Conservation (phyloP, 2,113 vertebrate species). For the Chrysemys picta region DNA sequence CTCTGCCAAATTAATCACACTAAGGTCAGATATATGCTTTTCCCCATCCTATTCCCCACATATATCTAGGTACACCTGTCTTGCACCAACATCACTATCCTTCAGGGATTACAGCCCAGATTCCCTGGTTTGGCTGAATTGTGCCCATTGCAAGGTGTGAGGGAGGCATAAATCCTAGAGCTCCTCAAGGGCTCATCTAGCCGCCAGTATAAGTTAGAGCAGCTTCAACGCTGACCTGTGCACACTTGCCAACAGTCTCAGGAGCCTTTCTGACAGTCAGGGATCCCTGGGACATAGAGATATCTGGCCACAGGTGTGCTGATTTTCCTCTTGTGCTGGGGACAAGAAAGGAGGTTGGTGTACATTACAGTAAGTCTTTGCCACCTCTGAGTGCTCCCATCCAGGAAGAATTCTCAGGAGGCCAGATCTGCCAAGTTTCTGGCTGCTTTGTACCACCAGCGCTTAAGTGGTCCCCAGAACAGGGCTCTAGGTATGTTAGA, state of each 20-base stretch:
- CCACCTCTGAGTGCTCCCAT: not conserved
- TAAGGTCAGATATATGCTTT: not conserved
- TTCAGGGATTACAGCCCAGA: not conserved
- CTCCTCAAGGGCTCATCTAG: not conserved
- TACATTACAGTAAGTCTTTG: not conserved
- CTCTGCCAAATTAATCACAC: not conserved
- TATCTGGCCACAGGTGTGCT: not conserved
- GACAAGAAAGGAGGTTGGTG: not conserved
- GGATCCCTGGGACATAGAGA: not conserved
- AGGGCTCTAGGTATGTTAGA: not conserved
- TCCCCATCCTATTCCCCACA: not conserved
- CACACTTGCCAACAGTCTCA: not conserved
- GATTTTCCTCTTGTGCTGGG: not conserved
- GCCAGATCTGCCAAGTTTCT: not conserved
- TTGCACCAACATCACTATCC: not conserved
- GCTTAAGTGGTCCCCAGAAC: not conserved
- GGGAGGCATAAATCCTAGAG: not conserved
- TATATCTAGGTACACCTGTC: not conserved
- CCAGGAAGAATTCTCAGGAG: constrained; percentile 11
- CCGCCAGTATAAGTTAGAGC: not conserved
- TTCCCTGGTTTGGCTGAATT: not conserved
- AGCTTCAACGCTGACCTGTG: not conserved
- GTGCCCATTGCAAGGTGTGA: not conserved
- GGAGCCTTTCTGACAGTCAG: not conserved
- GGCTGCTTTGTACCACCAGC: not conserved